phyloP scores from a whole-genome alignment of 2,797 vertebrate genomes.

The Lycodopsis pacificus region DNA sequence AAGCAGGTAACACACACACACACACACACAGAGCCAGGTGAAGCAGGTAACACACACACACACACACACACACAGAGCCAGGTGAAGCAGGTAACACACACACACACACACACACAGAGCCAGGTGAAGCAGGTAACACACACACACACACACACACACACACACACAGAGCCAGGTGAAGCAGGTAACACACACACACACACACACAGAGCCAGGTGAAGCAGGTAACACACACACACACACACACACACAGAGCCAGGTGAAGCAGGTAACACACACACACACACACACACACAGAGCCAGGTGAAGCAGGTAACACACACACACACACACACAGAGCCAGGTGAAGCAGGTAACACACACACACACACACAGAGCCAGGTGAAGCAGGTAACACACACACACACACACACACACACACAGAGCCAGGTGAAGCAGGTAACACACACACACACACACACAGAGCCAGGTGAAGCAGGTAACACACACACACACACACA shows the following conservation, averaged over 20 bases:
- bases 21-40: background rate
- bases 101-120: conserved; percentile 16
- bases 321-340: conserved; percentile 24
- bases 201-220: conserved; percentile 95
- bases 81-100: background rate
- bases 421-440: background rate
- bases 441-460: conserved; percentile 94
- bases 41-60: conserved; percentile 1
- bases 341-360: background rate
- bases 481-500: conserved; percentile 17
- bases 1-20: conserved; percentile 56
- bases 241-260: conserved; percentile 17
- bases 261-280: conserved; percentile 1
- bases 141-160: background rate
- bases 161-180: background rate
- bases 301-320: background rate
- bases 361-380: conserved; percentile 10
- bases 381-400: background rate
- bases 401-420: background rate
- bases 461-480: conserved; percentile 90
- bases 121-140: background rate
- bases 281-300: conserved; percentile 3
- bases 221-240: background rate
- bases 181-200: conserved; percentile 86
- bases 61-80: conserved; percentile 15